These are phyloP conservation scores for Phlogophora meticulosa DNA, from an alignment of 2,888 invertebrate species.

Conservation along the genomic window DNA sequence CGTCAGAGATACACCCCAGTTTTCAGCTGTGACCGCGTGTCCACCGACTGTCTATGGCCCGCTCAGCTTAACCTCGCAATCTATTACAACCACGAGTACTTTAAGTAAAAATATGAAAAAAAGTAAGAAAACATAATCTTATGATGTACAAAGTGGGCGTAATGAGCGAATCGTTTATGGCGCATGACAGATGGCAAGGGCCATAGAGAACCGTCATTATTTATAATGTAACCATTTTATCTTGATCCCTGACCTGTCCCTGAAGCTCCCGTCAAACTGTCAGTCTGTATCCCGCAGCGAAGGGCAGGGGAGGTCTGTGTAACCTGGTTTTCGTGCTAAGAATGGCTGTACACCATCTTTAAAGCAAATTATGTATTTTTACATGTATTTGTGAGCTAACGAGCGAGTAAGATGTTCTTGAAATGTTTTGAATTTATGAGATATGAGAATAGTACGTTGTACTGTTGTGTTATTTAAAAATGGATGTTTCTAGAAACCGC, in stretches of 20 bases:
- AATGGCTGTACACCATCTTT: constrained; percentile 82
- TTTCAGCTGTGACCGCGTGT: no score
- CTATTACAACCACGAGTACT: not conserved
- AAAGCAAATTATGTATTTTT: constrained; percentile 81
- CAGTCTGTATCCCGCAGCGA: constrained; percentile 3
- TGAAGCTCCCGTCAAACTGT: constrained; percentile 20
- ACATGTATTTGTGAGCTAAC: constrained; percentile 68
- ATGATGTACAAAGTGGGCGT: constrained; percentile 61
- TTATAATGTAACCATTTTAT: constrained; percentile 78
- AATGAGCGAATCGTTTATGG: constrained; percentile 85
- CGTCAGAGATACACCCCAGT: no score
- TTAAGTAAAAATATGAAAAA: not conserved
- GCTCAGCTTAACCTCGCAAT: no score
- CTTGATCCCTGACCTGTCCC: constrained; percentile 64
- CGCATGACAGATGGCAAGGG: constrained; percentile 80
- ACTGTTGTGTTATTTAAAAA: not conserved
- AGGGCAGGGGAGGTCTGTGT: constrained; percentile 63
- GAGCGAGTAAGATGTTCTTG: constrained; percentile 62
- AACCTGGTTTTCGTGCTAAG: constrained; percentile 75
- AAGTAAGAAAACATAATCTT: constrained; percentile 47
- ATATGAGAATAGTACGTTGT: not conserved
- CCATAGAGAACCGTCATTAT: constrained; percentile 80
- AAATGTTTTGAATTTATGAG: constrained; percentile 47
- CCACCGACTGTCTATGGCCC: no score
- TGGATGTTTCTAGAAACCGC: not conserved